These are phyloP conservation scores for Empidonax traillii DNA, from an alignment of 2,113 vertebrate species.

Conservation along the genomic window DNA sequence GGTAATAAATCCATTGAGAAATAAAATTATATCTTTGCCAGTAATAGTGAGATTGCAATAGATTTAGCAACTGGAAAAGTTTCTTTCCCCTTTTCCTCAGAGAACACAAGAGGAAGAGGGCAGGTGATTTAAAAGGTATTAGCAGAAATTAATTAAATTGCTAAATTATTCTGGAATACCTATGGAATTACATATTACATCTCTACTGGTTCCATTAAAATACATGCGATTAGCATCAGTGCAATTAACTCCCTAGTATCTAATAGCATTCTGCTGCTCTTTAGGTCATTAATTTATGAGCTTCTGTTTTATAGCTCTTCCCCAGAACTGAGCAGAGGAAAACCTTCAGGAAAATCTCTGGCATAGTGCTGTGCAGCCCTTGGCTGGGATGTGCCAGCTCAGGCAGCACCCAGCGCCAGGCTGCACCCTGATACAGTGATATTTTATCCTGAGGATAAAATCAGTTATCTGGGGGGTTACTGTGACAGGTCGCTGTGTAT, in stretches of 20 bases:
- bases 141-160: constrained; percentile 52
- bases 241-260: constrained; percentile 30
- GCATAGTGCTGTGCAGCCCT: neutral
- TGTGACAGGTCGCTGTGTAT: neutral
- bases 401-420: neutral
- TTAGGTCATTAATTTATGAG: constrained; percentile 43
- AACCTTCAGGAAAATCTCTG: neutral
- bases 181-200: constrained; percentile 1
- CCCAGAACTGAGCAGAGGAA: neutral
- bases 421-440: neutral
- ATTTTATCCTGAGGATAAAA: neutral
- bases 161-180: constrained; percentile 41
- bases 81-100: neutral
- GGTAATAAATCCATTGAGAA: neutral
- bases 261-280: constrained; percentile 2
- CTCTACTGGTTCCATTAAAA: constrained; percentile 17
- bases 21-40: neutral
- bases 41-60: neutral
- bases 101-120: neutral
- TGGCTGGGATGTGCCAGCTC: accelerated
- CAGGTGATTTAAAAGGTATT: constrained; percentile 29
- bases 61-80: neutral
- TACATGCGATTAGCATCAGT: neutral
- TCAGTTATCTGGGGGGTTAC: neutral
- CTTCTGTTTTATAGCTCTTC: constrained; percentile 7